Evolutionary conservation across 2,888 invertebrate genomes (phyloP), one percentile per base, ranked within the genome.

Genomic region (Cerastoderma edule): DNA sequence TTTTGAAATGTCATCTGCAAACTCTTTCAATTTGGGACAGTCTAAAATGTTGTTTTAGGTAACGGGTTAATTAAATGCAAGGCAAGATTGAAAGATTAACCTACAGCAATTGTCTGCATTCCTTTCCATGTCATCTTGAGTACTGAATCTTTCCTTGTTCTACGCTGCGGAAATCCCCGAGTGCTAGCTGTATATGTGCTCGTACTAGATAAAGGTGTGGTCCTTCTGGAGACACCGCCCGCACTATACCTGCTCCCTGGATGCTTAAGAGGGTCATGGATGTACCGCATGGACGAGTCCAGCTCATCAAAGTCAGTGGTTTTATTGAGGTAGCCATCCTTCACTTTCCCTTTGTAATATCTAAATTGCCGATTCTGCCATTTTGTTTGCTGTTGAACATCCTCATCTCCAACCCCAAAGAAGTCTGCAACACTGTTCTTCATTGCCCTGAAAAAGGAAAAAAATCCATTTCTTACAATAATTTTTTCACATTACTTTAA

Each of bases 361-460:
- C 88, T 83, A 70, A 83, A 84, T 39, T 97, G 94, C 91, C 97
- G 94, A 90, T 96, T 96, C 89, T 95, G 94, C 97, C 97, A 97
- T 67, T 87, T 84, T 16, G 76, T 65, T 27, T 84, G 75, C 24
- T 81, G 75, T 90, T 95, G 94, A 87, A 95, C 95, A 92, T 96
- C 96, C 86, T 95, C 95, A 89, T 96, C 96, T 89, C 96, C 96
- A 73, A 97, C 95, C 27, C 97, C 97, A 92, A 97, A 97, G 93
- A 97, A 97, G 86, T 95, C 96, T 72, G 96, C 96, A 72, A 96
- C 96, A 92, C 96, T 96, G 85, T 95, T 94, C 91, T 95, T 96
- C 90, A 97, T 95, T 92, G 95, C 96, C 90, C 95, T 95, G 87
- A 1, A 87, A 87, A n/a, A 53, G 22, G 32, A 44, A 22, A 5